Evolutionary conservation across 2,888 invertebrate species (phyloP).

Genomic region (Clepsis dumicolana): DNA sequence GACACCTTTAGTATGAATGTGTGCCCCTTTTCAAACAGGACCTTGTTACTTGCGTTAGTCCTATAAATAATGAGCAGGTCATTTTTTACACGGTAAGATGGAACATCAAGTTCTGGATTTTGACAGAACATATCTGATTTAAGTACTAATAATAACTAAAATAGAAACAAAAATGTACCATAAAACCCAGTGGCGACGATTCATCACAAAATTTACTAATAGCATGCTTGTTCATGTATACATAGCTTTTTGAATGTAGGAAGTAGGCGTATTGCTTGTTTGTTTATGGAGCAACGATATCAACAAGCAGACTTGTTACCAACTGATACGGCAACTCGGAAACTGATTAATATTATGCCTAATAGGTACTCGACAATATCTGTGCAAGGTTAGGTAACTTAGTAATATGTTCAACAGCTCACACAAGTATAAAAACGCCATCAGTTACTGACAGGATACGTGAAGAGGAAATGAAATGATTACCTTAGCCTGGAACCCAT

Average conservation of each 20-base stretch:
- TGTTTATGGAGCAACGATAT: conserved; percentile 30
- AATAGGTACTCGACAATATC: conserved; percentile 1
- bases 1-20: too few relatives aligned
- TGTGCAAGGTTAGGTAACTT: conserved; percentile 48
- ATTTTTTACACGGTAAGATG: too few relatives aligned
- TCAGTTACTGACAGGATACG: conserved; percentile 36
- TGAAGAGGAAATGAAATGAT: conserved; percentile 48
- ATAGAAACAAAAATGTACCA: background rate
- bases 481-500: conserved; percentile 84
- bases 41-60: too few relatives aligned
- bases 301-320: conserved; percentile 30
- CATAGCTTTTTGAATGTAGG: conserved; percentile 15
- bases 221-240: background rate
- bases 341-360: conserved; percentile 12
- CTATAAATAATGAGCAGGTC: too few relatives aligned
- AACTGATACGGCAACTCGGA: conserved; percentile 28
- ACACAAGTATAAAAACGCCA: background rate
- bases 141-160: background rate
- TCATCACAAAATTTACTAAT: background rate
- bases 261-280: conserved; percentile 43
- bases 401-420: conserved; percentile 31
- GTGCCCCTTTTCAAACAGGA: too few relatives aligned
- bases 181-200: background rate
- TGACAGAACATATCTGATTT: too few relatives aligned
- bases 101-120: too few relatives aligned